Percentiles rank a stretch among this genome's conserved stretches.
phyloP scores from a whole-genome alignment of 2,113 vertebrate species.

The Leucoraja erinaceus region DNA sequence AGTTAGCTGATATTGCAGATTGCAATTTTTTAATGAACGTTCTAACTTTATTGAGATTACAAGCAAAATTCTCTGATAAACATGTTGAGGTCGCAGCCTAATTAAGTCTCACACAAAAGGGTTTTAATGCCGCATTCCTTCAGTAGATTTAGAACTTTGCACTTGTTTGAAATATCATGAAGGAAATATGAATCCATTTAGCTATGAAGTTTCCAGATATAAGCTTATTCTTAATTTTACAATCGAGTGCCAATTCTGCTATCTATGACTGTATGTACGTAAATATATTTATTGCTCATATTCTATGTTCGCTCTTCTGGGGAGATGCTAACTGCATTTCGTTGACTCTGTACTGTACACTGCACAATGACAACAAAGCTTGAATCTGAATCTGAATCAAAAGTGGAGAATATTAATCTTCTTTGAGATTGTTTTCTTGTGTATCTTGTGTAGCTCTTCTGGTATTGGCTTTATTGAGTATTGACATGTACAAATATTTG shows the following conservation, averaged over 20 bases:
- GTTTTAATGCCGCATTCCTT: background rate
- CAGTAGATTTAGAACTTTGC: background rate
- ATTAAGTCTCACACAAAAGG: background rate
- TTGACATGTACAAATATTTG: background rate
- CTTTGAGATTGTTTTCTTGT: background rate
- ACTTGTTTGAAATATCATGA: background rate
- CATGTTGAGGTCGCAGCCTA: background rate
- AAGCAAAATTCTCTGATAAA: background rate
- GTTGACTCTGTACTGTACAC: too few species aligned
- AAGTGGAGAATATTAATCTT: background rate
- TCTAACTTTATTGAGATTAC: background rate
- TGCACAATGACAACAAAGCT: too few species aligned
- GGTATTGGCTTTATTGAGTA: background rate
- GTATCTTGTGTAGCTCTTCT: background rate
- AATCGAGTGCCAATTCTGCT: background rate
- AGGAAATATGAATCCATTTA: background rate
- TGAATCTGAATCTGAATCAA: too few species aligned
- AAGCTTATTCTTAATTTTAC: background rate
- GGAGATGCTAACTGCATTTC: too few species aligned
- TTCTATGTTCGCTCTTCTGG: too few species aligned
- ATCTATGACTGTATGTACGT: too few species aligned
- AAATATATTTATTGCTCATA: too few species aligned
- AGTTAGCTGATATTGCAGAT: background rate
- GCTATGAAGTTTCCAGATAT: background rate
- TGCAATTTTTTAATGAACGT: background rate